A percentile compares a stretch with the other conserved stretches of the same genome.
phyloP scores from a whole-genome alignment of 2,113 vertebrate genomes.

The Dermatemys mawii region DNA sequence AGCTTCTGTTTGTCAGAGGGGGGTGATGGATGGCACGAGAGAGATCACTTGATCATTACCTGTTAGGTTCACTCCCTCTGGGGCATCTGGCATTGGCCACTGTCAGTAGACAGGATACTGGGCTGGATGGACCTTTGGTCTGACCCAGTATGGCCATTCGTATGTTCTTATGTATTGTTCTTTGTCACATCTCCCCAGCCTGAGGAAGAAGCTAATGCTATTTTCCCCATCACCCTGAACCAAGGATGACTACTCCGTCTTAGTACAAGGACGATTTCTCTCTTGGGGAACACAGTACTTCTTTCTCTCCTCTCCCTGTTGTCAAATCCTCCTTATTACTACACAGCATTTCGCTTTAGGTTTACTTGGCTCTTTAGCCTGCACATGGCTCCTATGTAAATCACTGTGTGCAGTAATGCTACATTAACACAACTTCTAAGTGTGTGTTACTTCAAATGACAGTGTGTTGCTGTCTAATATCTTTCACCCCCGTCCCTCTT shows the following conservation, averaged over 20 bases:
- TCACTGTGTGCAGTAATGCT: not conserved
- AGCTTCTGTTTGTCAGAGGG: too few relatives aligned
- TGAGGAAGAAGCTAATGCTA: not conserved
- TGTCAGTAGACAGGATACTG: too few relatives aligned
- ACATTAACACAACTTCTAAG: conserved; percentile 43
- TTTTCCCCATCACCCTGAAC: not conserved
- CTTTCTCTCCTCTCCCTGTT: not conserved
- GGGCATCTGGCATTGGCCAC: too few relatives aligned
- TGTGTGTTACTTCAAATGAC: conserved; percentile 53
- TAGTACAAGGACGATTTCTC: rapidly evolving
- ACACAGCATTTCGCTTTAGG: not conserved
- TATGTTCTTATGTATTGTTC: too few relatives aligned
- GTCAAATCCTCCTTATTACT: not conserved
- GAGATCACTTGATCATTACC: too few relatives aligned
- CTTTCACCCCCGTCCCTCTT: not conserved
- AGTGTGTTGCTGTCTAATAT: conserved; percentile 41
- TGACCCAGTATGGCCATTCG: too few relatives aligned
- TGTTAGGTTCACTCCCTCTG: too few relatives aligned
- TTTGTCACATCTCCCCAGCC: rapidly evolving
- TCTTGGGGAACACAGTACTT: not conserved
- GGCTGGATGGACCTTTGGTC: too few relatives aligned
- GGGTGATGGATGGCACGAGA: too few relatives aligned
- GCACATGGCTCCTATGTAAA: conserved; percentile 45
- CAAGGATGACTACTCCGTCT: not conserved
- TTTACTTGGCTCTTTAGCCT: conserved; percentile 42